phyloP scores from a whole-genome alignment of 2,113 vertebrate genomes.

The Gobiocypris rarus region DNA sequence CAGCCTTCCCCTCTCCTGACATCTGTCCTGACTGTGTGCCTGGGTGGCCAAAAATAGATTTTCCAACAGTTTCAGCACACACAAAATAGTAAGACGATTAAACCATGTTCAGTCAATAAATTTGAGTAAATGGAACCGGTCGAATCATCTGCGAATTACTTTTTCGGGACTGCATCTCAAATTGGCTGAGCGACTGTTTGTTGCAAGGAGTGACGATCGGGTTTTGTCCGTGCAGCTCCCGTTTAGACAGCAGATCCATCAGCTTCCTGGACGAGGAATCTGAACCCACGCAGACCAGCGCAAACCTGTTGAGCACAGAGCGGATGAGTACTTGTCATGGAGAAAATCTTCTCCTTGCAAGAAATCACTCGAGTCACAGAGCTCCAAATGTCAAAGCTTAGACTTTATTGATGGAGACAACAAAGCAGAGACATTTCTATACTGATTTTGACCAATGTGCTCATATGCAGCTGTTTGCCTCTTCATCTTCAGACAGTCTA shows the following conservation, averaged over 20 bases:
- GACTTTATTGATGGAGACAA: too few relatives aligned
- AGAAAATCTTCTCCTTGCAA: too few relatives aligned
- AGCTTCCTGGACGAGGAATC: conserved; percentile 95
- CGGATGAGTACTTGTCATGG: not conserved
- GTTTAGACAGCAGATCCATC: conserved; percentile 94
- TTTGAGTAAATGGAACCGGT: not conserved
- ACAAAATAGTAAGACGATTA: not conserved
- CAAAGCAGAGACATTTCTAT: too few relatives aligned
- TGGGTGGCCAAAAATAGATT: conserved; percentile 59
- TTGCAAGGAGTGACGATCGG: conserved; percentile 97
- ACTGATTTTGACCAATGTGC: too few relatives aligned
- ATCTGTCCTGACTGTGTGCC: conserved; percentile 98
- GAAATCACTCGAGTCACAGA: too few relatives aligned
- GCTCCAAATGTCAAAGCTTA: too few relatives aligned
- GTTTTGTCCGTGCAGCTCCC: conserved; percentile 97
- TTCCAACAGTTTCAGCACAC: not conserved
- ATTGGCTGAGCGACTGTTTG: conserved; percentile 98
- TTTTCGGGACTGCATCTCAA: conserved; percentile 99
- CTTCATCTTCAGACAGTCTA: too few relatives aligned
- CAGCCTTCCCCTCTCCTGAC: conserved; percentile 98
- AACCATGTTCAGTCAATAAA: not conserved
- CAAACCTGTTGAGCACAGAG: conserved; percentile 81
- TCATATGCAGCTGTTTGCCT: too few relatives aligned
- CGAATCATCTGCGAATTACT: conserved; percentile 69
- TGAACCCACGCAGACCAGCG: conserved; percentile 95